Evolutionary conservation across 1,140 invertebrate species (phyloP), one percentile per base, ranked within the genome.

Genomic region (Euura lappo): DNA sequence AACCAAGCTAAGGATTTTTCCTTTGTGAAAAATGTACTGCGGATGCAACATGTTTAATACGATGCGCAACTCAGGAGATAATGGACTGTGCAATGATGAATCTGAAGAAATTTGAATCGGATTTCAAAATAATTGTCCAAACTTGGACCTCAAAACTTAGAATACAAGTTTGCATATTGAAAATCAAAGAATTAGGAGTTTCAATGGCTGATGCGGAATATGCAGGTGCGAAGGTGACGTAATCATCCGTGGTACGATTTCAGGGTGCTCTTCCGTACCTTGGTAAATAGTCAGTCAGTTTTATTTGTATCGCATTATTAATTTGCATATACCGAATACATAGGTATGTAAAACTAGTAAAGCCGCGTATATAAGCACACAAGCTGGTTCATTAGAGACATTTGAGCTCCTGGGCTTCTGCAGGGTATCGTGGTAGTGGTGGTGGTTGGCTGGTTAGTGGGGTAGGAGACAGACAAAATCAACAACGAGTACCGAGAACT

Each of bases 401-500:
- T 87, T 86, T 82, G 82, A 86, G 84, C 80, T 83, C 82, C 78
- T 82, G 78, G 70, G 7, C 42, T 68, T 42, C 42, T 28, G 28
- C 28, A 28, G 66, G 66, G 64, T 69, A 70, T 72, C 72, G 28
- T 68, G 69, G 72, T 73, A 77, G 45, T 76, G 78, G 78, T 71
- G 72, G 76, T 82, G 79, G 74, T 81, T 11, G 66, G 44, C 28
- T 80, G 74, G 71, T 64, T 44, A 64, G 65, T 44, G 68, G 77
- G 75, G 80, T 76, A 74, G 77, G 84, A 86, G 85, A 84, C 86
- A 86, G 86, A 84, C 85, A 88, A 87, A 87, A 88, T 88, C 85
- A 88, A 88, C 86, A 88, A 87, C 81, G 85, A 87, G 85, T 86
- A 87, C 86, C 85, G 85, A 86, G 84, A 88, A 86, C 85, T 85